Evolutionary conservation across 2,113 vertebrate species (phyloP).

Genomic region (Butastur rufipennis): DNA sequence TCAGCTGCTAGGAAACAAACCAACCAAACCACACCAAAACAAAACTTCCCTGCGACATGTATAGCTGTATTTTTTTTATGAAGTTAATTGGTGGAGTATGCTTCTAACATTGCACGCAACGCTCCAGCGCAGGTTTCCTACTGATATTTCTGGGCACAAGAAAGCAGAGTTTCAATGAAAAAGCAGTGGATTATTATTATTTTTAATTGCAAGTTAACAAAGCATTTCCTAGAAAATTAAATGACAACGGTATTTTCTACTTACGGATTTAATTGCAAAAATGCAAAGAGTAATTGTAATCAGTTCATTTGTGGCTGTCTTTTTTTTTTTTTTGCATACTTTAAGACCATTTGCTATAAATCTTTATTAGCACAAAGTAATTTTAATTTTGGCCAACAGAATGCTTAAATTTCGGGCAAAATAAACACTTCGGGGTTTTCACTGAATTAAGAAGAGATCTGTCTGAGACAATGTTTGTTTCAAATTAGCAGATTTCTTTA

Average conservation of each 20-base stretch:
- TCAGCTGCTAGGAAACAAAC: neutral
- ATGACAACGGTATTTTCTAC: neutral
- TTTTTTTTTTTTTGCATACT: neutral
- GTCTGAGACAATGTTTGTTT: neutral
- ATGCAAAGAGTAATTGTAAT: neutral
- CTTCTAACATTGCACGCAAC: neutral
- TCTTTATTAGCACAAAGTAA: neutral
- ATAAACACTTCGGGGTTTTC: neutral
- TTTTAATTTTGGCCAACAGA: neutral
- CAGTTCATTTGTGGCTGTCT: neutral
- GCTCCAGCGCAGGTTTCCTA: neutral
- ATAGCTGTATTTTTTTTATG: neutral
- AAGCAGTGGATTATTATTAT: neutral
- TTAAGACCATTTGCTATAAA: neutral
- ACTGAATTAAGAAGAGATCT: neutral
- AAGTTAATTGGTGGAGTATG: neutral
- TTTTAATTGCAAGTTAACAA: neutral
- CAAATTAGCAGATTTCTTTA: neutral
- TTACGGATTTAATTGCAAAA: neutral
- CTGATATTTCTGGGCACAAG: neutral
- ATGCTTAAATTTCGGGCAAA: neutral
- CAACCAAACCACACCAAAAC: neutral
- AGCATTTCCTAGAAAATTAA: neutral
- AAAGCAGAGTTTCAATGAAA: neutral
- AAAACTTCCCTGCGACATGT: neutral